Evolutionary conservation across 2,797 vertebrate genomes (phyloP), one percentile per base, ranked within the genome.

Genomic region (Aphelocoma californica): DNA sequence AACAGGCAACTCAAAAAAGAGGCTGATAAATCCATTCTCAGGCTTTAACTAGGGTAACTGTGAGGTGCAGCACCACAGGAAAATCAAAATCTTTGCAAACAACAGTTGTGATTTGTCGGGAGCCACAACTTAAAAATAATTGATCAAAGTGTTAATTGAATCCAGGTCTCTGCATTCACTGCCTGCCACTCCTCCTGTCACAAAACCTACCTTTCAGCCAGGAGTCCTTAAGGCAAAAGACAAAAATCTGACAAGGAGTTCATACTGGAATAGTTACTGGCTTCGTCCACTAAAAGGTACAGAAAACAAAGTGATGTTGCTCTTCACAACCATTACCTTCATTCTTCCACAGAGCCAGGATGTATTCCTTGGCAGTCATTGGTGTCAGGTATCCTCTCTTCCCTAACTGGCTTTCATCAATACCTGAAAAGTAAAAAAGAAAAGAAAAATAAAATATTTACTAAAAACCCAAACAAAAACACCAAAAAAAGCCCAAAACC

Each of bases 361-460:
- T 66, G 53, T 99, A 99, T 13, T 99, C 98, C 95, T 96, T 98
- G 7, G 99, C 98, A 6, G 98, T 98, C 84, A 95, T 98, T 0
- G 99, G 98, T 4, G 99, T 99, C 93, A 99, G 84, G 95, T 99
- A 99, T 16, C 98, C 98, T 96, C 98, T 98, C 93, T 98, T 99
- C 48, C 98, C 98, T 81, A 98, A 67, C 72, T 97, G 93, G 10
- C 95, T 61, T 32, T 98, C 98, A 14, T 98, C 98, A 72, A 97
- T 65, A 84, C 50, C 98, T 97, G 93, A 96, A 66, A 66, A 91
- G 24, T 18, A 34, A 80, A 73, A 81, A 31, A 34, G 21, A 10
- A 60, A 57, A 48, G 24, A 95, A 12, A 56, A 45, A 50, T 26
- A 61, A 62, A 91, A 32, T 23, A 65, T 5, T 34, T 6, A 70